Percentiles rank a stretch among this genome's conserved stretches.
These are phyloP conservation scores for Acromyrmex charruanus DNA, from an alignment of 1,140 invertebrate species.

Conservation along the genomic window DNA sequence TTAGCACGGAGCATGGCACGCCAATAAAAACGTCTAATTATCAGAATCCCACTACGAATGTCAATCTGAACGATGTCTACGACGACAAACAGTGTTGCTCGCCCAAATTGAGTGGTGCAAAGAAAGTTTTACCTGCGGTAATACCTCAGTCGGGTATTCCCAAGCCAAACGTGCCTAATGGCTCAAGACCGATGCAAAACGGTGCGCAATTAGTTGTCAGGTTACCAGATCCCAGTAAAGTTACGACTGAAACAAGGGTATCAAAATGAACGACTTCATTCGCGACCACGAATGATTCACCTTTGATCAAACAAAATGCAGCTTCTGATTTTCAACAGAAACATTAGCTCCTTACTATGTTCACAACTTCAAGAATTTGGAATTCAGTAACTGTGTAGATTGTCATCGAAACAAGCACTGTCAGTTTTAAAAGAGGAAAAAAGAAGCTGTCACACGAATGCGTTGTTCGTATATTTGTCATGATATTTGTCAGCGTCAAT, in stretches of 20 bases:
- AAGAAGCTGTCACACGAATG: slow-evolving; percentile 8
- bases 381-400: neutral
- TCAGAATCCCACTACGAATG: slow-evolving; percentile 69
- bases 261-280: slow-evolving; percentile 75
- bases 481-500: slow-evolving; percentile 28
- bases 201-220: slow-evolving; percentile 83
- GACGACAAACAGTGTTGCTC: slow-evolving; percentile 82
- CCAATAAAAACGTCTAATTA: slow-evolving; percentile 68
- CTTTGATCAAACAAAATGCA: neutral
- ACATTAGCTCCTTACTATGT: neutral
- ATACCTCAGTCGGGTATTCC: slow-evolving; percentile 52
- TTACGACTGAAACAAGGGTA: slow-evolving; percentile 81
- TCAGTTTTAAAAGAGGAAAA: slow-evolving; percentile 7
- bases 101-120: slow-evolving; percentile 81
- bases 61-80: slow-evolving; percentile 74
- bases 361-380: neutral
- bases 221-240: slow-evolving; percentile 82
- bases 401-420: neutral
- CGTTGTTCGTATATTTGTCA: slow-evolving; percentile 41
- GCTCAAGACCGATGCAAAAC: slow-evolving; percentile 79
- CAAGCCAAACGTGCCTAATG: slow-evolving; percentile 62
- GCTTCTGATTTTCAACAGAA: neutral
- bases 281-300: neutral
- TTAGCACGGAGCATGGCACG: slow-evolving; percentile 66
- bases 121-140: slow-evolving; percentile 79